Base-by-base conservation (phyloP, 2,113 vertebrate genomes). In the Cebus imitator region DNA sequence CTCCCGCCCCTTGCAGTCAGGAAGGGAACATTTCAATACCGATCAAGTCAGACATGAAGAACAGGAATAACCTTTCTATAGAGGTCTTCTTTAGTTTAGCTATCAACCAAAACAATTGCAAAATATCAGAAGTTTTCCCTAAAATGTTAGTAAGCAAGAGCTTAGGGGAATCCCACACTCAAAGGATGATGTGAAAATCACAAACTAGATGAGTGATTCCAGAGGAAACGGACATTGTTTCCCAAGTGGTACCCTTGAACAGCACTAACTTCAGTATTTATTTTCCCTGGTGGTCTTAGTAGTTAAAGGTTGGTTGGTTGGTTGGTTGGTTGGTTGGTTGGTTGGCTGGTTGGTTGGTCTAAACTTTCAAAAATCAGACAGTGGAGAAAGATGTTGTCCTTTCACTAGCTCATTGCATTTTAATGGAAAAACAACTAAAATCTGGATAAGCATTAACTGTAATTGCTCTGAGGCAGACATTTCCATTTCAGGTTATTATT, bases 401-500 rank as follows among this genome's bases (percentile, higher is more conserved):
- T 98, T 83, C 79, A n/a, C 48, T n/a, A 91, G 66, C 86, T 97
- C 52, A 40, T 66, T 91, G 91, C 32, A 45, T 92, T 91, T 94
- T 80, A 82, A 94, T 88, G 96, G 96, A 95, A 97, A 97, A 97
- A 90, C 45, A 86, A 95, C 93, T 58, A 73, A 88, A 91, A 85
- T 75, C 75, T 83, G 48, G 83, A 57, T 84, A 86, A 95, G 81
- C 87, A 72, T 80, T 76, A 57, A 48, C 90, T 32, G 70, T 92
- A 91, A 96, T 86, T 95, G 64, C 70, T 88, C 93, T 25, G 84
- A 92, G 85, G 58, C 97, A 95, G 73, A 89, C 87, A 96, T 96
- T 97, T 97, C 97, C 96, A 97, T 92, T 91, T 91, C 87, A 79
- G 85, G 84, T 96, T 97, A 85, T 97, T 92, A 96, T 96, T 96